Base-by-base conservation (phyloP, 2,888 invertebrate species). In the Entomobrya proxima region DNA sequence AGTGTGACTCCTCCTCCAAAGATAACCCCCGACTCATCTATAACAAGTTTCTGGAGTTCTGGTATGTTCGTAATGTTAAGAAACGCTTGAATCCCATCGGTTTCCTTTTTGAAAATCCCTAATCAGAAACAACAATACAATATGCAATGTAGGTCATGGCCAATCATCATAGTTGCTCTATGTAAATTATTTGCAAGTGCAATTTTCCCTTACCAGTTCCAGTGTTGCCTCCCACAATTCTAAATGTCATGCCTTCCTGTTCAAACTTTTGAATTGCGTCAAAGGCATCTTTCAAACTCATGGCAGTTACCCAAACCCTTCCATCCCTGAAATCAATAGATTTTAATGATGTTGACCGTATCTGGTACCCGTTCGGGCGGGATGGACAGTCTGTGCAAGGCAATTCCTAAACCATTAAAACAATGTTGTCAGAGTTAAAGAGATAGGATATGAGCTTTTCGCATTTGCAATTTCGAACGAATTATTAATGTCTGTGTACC, bases 181-280 rank as follows among this genome's bases (percentile, higher is more conserved):
- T n/a, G n/a, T n/a, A n/a, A n/a, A n/a, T n/a, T n/a, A n/a, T n/a
- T n/a, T n/a, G n/a, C n/a, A n/a, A n/a, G n/a, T n/a, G n/a, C n/a
- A n/a, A n/a, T n/a, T n/a, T n/a, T n/a, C n/a, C n/a, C n/a, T 0
- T 50, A 95, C 96, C 96, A 92, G 94, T 94, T 1, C 95, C 95
- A 1, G 96, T 96, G 91, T 96, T 96, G 32, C 96, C 96, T 24
- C 94, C 95, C 4, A 96, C 93, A 0, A 96, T 91, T 89, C 94
- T 92, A 90, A 94, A 95, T 2, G 52, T 44, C n/a, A 85, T 15
- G 4, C 76, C 76, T 7, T 67, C 50, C n/a, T 67, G 24, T 27
- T 52, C 35, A 40, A 89, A 88, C 24, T 91, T 92, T 11, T 91
- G 89, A 58, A 95, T 91, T 0, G 94, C 91, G 91, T 93, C 91